Conservation (phyloP, 2,113 vertebrate species). For the Acrocephalus kingi region DNA sequence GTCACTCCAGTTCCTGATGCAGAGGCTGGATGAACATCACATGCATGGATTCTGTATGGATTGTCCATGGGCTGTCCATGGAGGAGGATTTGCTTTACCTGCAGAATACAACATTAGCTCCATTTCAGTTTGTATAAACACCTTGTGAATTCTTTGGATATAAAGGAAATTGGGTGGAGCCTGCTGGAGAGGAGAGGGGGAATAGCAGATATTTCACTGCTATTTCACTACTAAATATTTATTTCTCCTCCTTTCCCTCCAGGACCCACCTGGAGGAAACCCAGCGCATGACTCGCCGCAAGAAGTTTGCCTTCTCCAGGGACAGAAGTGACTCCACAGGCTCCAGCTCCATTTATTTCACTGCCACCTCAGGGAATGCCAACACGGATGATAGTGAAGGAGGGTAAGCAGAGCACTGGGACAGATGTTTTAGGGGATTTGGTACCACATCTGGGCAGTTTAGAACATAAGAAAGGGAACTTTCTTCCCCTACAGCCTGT, state of each 20-base stretch:
- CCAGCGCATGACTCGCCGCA: constrained; percentile 77
- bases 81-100: accelerated
- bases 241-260: background rate
- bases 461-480: too few relatives aligned
- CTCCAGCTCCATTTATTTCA: constrained; percentile 95
- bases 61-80: accelerated
- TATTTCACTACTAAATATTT: accelerated
- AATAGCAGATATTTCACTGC: accelerated
- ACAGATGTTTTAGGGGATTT: background rate
- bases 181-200: background rate
- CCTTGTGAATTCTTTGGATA: accelerated
- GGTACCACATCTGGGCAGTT: background rate
- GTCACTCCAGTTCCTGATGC: background rate
- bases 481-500: background rate
- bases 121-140: accelerated
- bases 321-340: constrained; percentile 88
- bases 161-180: accelerated
- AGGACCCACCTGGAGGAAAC: constrained; percentile 88
- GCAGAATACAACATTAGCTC: accelerated
- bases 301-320: constrained; percentile 71
- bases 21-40: background rate
- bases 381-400: constrained; percentile 87
- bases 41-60: accelerated
- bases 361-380: constrained; percentile 78
- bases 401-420: constrained; percentile 75